Conservation (phyloP, 2,113 vertebrate species). For the Nymphicus hollandicus region DNA sequence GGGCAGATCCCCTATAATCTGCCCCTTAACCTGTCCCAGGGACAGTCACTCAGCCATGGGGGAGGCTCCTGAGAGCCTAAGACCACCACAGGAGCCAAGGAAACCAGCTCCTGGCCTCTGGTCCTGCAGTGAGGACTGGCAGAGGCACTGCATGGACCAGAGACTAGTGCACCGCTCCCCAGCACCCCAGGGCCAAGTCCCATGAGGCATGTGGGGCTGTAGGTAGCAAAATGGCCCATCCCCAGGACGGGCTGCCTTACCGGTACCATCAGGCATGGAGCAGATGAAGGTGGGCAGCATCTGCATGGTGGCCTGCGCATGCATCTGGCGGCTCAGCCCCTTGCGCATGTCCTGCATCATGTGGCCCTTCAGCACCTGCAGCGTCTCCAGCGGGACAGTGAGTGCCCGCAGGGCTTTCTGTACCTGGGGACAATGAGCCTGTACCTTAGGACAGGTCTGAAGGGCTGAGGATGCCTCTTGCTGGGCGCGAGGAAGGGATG, state of each 20-base stretch:
- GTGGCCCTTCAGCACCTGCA: conserved; percentile 70
- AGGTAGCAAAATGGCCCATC: background rate
- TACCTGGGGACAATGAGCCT: conserved; percentile 60
- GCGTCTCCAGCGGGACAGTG: conserved; percentile 56
- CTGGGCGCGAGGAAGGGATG: rapidly evolving
- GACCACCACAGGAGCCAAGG: background rate
- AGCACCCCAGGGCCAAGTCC: background rate
- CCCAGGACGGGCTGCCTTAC: conserved; percentile 54
- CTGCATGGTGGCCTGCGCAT: conserved; percentile 60
- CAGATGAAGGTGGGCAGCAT: conserved; percentile 87
- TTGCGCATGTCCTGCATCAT: conserved; percentile 70
- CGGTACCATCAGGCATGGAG: conserved; percentile 81
- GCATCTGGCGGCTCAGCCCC: conserved; percentile 68
- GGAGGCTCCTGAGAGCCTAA: background rate
- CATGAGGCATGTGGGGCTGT: rapidly evolving
- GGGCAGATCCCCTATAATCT: background rate
- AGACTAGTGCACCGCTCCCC: background rate
- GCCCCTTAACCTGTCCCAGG: background rate
- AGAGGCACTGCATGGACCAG: background rate
- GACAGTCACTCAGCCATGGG: rapidly evolving
- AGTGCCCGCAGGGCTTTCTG: conserved; percentile 68
- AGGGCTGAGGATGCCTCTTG: background rate
- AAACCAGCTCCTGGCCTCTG: background rate
- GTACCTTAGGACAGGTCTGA: background rate
- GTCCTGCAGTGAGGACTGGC: background rate